These are phyloP conservation scores for Eira barbara DNA, from an alignment of 2,113 vertebrate species.

Conservation along the genomic window DNA sequence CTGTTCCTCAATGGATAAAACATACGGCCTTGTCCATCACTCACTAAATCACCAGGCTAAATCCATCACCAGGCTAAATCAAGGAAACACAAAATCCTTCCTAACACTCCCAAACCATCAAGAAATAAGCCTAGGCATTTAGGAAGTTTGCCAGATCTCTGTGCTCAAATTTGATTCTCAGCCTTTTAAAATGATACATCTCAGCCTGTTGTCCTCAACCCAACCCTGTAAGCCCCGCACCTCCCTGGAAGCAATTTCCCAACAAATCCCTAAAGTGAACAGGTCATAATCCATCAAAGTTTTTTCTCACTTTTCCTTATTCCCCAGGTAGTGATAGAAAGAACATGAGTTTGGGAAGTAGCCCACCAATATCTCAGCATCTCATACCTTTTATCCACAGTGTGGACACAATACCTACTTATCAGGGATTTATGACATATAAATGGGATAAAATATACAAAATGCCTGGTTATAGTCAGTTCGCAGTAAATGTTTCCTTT, in stretches of 20 bases:
- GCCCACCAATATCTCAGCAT: not conserved
- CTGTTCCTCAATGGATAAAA: not conserved
- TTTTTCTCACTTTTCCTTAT: not conserved
- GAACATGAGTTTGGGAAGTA: not conserved
- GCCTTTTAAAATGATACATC: not conserved
- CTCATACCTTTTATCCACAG: not conserved
- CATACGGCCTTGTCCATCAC: not conserved
- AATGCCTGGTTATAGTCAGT: not conserved
- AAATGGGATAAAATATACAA: constrained; percentile 8
- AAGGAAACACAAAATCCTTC: not conserved
- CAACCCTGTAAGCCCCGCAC: not conserved
- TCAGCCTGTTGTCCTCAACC: not conserved
- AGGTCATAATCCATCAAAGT: not conserved
- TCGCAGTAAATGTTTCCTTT: not conserved
- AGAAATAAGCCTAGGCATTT: not conserved
- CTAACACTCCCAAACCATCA: not conserved
- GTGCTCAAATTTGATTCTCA: not conserved
- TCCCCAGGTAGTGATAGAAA: not conserved
- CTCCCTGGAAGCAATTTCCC: not conserved
- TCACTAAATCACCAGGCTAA: not conserved
- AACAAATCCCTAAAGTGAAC: not conserved
- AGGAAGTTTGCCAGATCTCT: not conserved
- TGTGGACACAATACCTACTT: not conserved
- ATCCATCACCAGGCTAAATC: not conserved
- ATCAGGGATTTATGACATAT: not conserved